A percentile compares a stretch with the other conserved stretches of the same genome.
Conservation (phyloP, 1,140 invertebrate species). For the Leptinotarsa texana region DNA sequence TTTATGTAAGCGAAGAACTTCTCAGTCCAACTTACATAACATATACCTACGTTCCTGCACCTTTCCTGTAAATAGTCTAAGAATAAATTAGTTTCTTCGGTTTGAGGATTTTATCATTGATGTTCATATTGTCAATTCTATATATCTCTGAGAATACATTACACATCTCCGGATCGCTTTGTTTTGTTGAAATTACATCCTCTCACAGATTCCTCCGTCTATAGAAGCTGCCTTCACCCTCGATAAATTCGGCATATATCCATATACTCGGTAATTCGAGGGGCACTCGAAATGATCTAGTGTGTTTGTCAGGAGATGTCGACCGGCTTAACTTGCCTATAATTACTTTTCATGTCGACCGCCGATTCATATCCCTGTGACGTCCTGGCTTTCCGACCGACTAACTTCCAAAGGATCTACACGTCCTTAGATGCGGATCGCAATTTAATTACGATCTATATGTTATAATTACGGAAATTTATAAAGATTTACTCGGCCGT, state of each 20-base stretch:
- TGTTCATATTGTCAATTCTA: too few relatives aligned
- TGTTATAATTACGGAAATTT: constrained; percentile 55
- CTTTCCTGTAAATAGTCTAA: too few relatives aligned
- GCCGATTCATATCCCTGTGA: constrained; percentile 9
- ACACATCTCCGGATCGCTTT: neutral
- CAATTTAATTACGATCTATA: constrained; percentile 56
- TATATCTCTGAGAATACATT: too few relatives aligned
- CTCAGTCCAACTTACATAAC: too few relatives aligned
- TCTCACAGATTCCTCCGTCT: neutral
- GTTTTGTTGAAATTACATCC: constrained; percentile 1
- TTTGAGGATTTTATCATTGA: too few relatives aligned
- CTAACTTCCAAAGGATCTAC: constrained; percentile 48
- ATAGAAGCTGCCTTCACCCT: constrained; percentile 2
- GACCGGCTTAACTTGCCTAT: constrained; percentile 5
- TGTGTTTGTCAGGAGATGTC: constrained; percentile 13
- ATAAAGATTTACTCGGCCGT: constrained; percentile 53
- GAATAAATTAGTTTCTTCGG: too few relatives aligned
- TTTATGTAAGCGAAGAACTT: too few relatives aligned
- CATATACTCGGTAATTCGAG: neutral
- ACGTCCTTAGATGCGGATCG: constrained; percentile 51
- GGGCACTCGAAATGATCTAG: constrained; percentile 14
- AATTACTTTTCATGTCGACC: constrained; percentile 3
- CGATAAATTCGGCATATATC: neutral
- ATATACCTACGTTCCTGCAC: too few relatives aligned
- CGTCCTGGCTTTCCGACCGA: constrained; percentile 40